These are phyloP conservation scores for Bambusicola thoracicus DNA, from an alignment of 2,113 vertebrate genomes.

Conservation along the genomic window DNA sequence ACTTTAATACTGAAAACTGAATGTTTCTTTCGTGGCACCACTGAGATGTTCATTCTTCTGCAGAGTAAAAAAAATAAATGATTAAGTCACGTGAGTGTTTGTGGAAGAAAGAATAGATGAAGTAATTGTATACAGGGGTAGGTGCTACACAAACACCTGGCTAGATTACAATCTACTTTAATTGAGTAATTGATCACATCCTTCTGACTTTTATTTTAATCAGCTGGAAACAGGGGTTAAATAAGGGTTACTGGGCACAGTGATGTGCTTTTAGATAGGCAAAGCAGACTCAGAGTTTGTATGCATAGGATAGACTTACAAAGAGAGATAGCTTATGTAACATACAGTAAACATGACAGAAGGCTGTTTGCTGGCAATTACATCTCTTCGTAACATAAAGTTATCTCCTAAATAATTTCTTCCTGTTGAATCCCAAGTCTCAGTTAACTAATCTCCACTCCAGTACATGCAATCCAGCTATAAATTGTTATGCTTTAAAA, in stretches of 20 bases:
- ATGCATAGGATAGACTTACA: neutral
- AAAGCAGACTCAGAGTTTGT: neutral
- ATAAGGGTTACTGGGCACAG: neutral
- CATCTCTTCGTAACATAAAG: neutral
- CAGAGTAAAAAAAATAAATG: neutral
- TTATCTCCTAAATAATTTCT: neutral
- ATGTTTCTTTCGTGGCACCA: neutral
- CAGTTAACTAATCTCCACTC: neutral
- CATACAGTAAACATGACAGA: neutral
- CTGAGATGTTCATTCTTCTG: neutral
- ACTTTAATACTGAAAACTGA: neutral
- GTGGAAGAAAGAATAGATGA: neutral
- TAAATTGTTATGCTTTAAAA: neutral
- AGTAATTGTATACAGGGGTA: conserved; percentile 18
- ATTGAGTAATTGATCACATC: conserved; percentile 41
- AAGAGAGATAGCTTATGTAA: neutral
- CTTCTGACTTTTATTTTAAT: conserved; percentile 32
- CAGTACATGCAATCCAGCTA: neutral
- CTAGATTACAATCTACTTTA: conserved; percentile 49
- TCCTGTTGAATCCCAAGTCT: neutral
- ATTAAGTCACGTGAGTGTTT: neutral
- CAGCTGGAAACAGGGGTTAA: conserved; percentile 27
- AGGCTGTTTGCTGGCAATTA: neutral
- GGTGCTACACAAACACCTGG: conserved; percentile 31
- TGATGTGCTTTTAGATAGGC: neutral